These are phyloP conservation scores for Mythimna albipuncta DNA, from an alignment of 2,888 invertebrate species.

Conservation along the genomic window DNA sequence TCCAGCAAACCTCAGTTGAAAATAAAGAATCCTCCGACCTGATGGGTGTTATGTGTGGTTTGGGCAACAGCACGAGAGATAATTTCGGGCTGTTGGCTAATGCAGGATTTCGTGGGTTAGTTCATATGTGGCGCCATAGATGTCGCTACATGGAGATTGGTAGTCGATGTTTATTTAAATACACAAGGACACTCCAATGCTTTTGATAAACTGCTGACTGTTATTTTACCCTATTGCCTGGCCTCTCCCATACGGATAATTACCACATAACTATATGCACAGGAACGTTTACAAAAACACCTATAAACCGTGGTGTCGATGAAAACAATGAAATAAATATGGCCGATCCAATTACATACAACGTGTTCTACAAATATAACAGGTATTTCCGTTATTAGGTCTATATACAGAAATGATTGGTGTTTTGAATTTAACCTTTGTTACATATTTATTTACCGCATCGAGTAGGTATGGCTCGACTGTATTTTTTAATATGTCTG, in stretches of 20 bases:
- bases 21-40: too few species aligned
- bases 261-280: not conserved
- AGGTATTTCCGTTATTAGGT: conserved; percentile 26
- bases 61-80: too few species aligned
- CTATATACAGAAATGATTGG: not conserved
- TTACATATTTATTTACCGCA: conserved; percentile 3
- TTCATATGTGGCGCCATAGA: too few species aligned
- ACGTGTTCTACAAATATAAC: not conserved
- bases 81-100: too few species aligned
- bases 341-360: not conserved
- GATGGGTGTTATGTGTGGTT: too few species aligned
- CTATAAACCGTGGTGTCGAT: not conserved
- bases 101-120: too few species aligned
- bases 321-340: conserved; percentile 4
- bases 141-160: too few species aligned
- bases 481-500: too few species aligned
- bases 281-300: conserved; percentile 22
- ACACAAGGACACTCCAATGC: too few species aligned
- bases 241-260: not conserved
- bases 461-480: not conserved
- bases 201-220: not conserved
- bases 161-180: not conserved
- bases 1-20: too few species aligned
- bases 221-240: not conserved
- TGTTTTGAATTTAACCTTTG: conserved; percentile 26